Conservation (phyloP, 2,888 invertebrate species). For the Drosophila percnosoma region DNA sequence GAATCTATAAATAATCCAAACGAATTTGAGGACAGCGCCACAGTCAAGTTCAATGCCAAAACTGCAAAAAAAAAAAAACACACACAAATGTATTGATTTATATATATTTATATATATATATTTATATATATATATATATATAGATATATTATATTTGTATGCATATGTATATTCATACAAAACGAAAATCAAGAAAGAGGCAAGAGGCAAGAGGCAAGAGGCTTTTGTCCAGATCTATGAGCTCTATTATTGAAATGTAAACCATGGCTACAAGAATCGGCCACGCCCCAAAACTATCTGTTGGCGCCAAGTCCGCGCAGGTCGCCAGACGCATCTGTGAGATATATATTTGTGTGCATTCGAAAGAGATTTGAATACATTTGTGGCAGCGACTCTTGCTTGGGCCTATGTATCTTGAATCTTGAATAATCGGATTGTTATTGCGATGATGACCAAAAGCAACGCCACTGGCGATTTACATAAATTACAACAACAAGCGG, state of each 20-base stretch:
- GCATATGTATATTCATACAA: slow-evolving; percentile 1
- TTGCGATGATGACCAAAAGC: slow-evolving; percentile 29
- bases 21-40: slow-evolving; percentile 29
- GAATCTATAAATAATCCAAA: slow-evolving; percentile 33
- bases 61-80: slow-evolving; percentile 44
- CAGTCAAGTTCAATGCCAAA: slow-evolving; percentile 78
- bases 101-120: not conserved
- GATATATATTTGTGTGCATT: slow-evolving; percentile 47
- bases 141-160: not conserved
- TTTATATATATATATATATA: not conserved
- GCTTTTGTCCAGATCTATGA: slow-evolving; percentile 31
- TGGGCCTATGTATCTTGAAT: slow-evolving; percentile 31
- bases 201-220: slow-evolving; percentile 7
- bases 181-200: slow-evolving; percentile 5
- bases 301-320: slow-evolving; percentile 4
- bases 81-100: not conserved
- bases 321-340: slow-evolving; percentile 30
- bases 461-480: slow-evolving; percentile 57
- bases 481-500: slow-evolving; percentile 62
- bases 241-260: slow-evolving; percentile 41
- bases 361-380: slow-evolving; percentile 74
- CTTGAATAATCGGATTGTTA: slow-evolving; percentile 24
- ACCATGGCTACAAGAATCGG: slow-evolving; percentile 55
- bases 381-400: slow-evolving; percentile 64
- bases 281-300: slow-evolving; percentile 42